Evolutionary conservation across 2,113 vertebrate genomes (phyloP), one percentile per base, ranked within the genome.

Genomic region (Pungitius pungitius): DNA sequence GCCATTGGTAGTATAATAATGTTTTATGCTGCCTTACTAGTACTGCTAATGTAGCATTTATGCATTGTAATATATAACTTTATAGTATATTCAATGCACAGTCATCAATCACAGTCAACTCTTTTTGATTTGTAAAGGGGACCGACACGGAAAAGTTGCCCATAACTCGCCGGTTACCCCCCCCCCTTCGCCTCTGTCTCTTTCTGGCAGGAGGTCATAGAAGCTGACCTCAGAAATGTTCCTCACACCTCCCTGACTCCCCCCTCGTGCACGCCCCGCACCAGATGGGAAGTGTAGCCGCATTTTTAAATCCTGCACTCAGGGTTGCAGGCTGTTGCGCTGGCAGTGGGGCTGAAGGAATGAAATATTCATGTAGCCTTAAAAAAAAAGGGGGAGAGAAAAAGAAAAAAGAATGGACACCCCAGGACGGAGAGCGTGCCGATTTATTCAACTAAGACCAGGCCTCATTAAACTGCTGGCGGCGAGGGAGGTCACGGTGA

Each of bases 311-410:
- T 85, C 75, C 88, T 65, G 88, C 84, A 47, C 60, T 70, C 88
- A 94, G 93, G 94, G 87, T 80, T 93, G 69, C 94, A 94, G 94
- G 93, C 94, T 95, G 94, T 95, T 93, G 93, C 92, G 61, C 86
- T 90, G 88, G 90, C 90, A 90, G 91, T 87, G 87, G 88, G 73
- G 86, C 87, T 86, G 89, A 88, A 89, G 88, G 89, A 91, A 95
- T 94, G 92, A 94, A 94, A 95, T 93, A 95, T 95, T 93, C 94
- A 93, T 94, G 93, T 67, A 60, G 69, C 20, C 63, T 13, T 13
- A 12, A 10, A 40, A 43, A 15, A 43, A 61, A 58, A 75, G 85
- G 84, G 85, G 72, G 85, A 92, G 94, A 95, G 30, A 39, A 8
- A 39, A 42, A 2, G 14, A 75, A 85, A 85, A 86, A 72, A 86